Evolutionary conservation across 2,113 vertebrate genomes (phyloP).

Genomic region (Neofelis nebulosa): DNA sequence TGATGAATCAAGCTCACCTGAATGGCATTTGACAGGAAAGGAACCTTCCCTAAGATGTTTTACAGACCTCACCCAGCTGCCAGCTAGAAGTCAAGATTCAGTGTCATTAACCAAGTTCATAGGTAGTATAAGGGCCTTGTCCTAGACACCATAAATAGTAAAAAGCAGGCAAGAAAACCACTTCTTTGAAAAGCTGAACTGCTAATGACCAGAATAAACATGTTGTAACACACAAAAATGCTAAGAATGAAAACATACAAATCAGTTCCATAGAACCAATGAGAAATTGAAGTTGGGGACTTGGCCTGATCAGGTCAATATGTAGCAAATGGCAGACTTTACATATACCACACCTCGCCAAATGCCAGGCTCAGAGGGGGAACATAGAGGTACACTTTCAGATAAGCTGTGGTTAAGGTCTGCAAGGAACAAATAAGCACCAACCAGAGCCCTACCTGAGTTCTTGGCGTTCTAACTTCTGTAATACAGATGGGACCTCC

Average conservation of each 20-base stretch:
- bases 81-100: not conserved
- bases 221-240: not conserved
- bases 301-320: not conserved
- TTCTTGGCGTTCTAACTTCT: not conserved
- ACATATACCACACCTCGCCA: not conserved
- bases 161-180: not conserved
- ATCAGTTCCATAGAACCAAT: not conserved
- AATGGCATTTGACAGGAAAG: not conserved
- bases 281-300: not conserved
- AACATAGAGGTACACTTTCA: not conserved
- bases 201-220: conserved; percentile 1
- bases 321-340: not conserved
- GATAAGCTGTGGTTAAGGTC: not conserved
- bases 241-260: not conserved
- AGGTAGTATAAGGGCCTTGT: not conserved
- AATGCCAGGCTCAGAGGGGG: not conserved
- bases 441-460: not conserved
- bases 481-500: not conserved
- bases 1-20: not conserved
- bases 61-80: not conserved
- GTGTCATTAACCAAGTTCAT: not conserved
- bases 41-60: not conserved
- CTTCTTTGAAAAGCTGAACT: not conserved
- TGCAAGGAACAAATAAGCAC: not conserved
- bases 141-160: not conserved